Evolutionary conservation across 2,888 invertebrate species (phyloP).

Genomic region (Himalopsyche kuldschensis): DNA sequence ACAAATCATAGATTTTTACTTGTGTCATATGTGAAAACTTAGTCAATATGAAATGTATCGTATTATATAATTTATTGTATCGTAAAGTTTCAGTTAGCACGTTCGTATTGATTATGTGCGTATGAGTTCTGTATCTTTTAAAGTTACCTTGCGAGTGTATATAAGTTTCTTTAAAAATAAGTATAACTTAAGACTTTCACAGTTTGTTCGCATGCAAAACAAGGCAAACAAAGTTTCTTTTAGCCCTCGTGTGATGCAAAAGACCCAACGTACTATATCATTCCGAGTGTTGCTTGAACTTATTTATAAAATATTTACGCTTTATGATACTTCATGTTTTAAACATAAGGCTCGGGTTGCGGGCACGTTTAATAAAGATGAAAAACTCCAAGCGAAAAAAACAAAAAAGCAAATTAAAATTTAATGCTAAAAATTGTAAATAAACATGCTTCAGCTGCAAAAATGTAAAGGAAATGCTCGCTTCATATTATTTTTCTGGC

Average conservation of each 20-base stretch:
- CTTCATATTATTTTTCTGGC: background rate
- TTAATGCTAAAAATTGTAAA: slow-evolving; percentile 37
- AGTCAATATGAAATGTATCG: too few relatives aligned
- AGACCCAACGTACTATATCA: background rate
- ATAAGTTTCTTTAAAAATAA: background rate
- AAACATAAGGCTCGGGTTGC: slow-evolving; percentile 23
- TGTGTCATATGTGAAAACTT: too few relatives aligned
- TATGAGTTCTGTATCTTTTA: background rate
- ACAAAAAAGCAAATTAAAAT: slow-evolving; percentile 33
- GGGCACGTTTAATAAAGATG: slow-evolving; percentile 21
- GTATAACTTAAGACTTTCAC: background rate
- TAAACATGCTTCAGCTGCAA: slow-evolving; percentile 2
- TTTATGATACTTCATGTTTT: slow-evolving; percentile 30
- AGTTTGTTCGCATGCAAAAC: slow-evolving; percentile 5
- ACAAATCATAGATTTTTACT: too few relatives aligned
- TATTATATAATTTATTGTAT: too few relatives aligned
- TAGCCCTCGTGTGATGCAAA: slow-evolving; percentile 2
- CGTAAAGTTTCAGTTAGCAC: background rate
- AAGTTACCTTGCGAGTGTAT: background rate
- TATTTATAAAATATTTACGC: slow-evolving; percentile 29
- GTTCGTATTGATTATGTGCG: background rate
- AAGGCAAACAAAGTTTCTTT: background rate
- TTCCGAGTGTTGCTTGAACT: slow-evolving; percentile 2
- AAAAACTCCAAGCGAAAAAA: slow-evolving; percentile 24
- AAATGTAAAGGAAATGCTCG: background rate